Evolutionary conservation across 2,113 vertebrate species (phyloP).

Genomic region (Corythoichthys haematopterus): DNA sequence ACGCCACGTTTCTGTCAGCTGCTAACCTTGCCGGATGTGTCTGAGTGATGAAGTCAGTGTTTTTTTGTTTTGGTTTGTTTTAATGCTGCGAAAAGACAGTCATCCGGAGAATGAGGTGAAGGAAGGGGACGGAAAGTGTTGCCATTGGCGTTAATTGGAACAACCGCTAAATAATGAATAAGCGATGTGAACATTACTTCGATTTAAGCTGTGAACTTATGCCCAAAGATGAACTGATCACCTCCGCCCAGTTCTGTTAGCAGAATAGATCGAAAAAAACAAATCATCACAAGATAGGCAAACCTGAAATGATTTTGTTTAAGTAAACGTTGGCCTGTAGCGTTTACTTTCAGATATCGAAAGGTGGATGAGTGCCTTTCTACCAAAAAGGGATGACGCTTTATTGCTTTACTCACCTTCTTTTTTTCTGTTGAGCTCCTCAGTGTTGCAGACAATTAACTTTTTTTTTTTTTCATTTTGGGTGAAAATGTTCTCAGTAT

Average conservation of each 20-base stretch:
- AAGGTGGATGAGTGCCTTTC: constrained; percentile 57
- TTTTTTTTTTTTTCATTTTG: constrained; percentile 8
- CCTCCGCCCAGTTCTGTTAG: constrained; percentile 3
- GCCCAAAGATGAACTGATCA: constrained; percentile 14
- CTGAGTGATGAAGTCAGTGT: constrained; percentile 31
- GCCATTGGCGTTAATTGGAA: background rate
- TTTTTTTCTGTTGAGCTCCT: constrained; percentile 10
- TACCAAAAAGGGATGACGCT: constrained; percentile 26
- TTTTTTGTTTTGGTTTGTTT: constrained; percentile 5
- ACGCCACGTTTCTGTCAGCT: constrained; percentile 23
- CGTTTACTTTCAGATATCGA: constrained; percentile 8
- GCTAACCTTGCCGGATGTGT: constrained; percentile 39
- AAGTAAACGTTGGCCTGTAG: constrained; percentile 17
- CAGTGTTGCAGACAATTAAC: constrained; percentile 10
- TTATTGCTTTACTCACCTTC: constrained; percentile 7
- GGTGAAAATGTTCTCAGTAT: constrained; percentile 39
- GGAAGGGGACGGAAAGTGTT: background rate
- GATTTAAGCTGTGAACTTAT: constrained; percentile 62
- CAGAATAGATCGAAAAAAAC: background rate
- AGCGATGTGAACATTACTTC: constrained; percentile 8
- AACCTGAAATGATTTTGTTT: constrained; percentile 5
- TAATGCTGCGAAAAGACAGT: constrained; percentile 2
- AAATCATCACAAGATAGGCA: constrained; percentile 14
- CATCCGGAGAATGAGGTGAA: background rate
- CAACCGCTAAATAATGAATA: background rate